Evolutionary conservation across 2,113 vertebrate species (phyloP).

Genomic region (Brachypodius melanocephalos): DNA sequence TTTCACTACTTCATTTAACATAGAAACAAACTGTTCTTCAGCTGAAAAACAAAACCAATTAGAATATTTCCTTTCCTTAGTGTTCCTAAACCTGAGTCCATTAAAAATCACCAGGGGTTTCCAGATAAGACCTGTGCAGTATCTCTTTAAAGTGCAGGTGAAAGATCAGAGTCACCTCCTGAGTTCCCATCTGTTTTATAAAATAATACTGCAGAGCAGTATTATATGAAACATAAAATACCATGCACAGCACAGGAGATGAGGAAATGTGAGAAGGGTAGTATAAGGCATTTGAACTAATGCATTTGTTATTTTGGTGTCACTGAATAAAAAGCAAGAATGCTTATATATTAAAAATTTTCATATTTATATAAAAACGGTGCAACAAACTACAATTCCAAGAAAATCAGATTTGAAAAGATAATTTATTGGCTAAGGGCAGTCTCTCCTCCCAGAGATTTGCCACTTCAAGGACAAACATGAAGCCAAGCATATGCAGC

Average conservation of each 20-base stretch:
- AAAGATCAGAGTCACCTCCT: conserved; percentile 12
- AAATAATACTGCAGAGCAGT: neutral
- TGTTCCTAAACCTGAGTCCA: neutral
- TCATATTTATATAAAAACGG: neutral
- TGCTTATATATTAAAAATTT: neutral
- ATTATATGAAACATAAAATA: neutral
- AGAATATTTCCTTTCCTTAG: conserved; percentile 24
- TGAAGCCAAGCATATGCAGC: neutral
- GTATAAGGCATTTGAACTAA: neutral
- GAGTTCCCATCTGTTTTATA: conserved; percentile 36
- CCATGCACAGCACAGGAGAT: neutral
- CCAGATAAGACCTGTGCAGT: neutral
- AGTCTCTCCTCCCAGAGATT: neutral
- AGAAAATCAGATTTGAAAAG: neutral
- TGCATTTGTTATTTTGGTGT: neutral
- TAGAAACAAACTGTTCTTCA: conserved; percentile 51
- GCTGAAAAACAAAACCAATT: conserved; percentile 35
- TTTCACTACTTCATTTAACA: conserved; percentile 50
- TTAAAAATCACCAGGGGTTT: conserved; percentile 38
- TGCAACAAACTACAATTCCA: neutral
- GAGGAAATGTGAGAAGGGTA: neutral
- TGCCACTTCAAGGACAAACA: neutral
- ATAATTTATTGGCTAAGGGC: neutral
- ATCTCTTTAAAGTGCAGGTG: neutral
- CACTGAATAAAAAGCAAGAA: neutral